Base-by-base conservation (phyloP, 1,140 invertebrate genomes). In the Paralvinella palmiformis region DNA sequence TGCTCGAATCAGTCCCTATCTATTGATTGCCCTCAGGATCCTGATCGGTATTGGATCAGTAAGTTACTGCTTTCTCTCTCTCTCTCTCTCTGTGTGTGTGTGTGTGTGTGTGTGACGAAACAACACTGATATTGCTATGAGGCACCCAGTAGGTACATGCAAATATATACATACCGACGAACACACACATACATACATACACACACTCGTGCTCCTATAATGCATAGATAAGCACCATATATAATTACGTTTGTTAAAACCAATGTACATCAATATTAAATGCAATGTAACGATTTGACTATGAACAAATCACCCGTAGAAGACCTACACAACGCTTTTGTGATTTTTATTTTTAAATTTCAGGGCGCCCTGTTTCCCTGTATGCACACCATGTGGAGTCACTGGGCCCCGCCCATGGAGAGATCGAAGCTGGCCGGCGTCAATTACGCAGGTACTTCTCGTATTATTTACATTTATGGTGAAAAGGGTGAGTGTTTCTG, bases 41-140 rank as follows among this genome's bases (percentile, higher is more conserved):
- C 61, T 80, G 17, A 61, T 77, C 15, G 78, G 78, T n/a, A 63
- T 76, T 33, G 69, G 68, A 7, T 75, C 78, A 55, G 78, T 80
- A 68, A 73, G 76, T 72, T 20, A 15, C 10, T 22, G 10, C 31
- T 3, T 52, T 48, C 2, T 4, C n/a, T n/a, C n/a, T n/a, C n/a
- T n/a, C n/a, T n/a, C n/a, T n/a, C n/a, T n/a, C n/a, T n/a, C n/a
- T n/a, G n/a, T n/a, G n/a, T n/a, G n/a, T n/a, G n/a, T n/a, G n/a
- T n/a, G n/a, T n/a, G n/a, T n/a, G n/a, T n/a, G n/a, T n/a, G n/a
- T n/a, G n/a, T n/a, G n/a, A n/a, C n/a, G n/a, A n/a, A n/a, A n/a
- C n/a, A n/a, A n/a, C n/a, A n/a, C n/a, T n/a, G n/a, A n/a, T n/a
- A n/a, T n/a, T n/a, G n/a, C n/a, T n/a, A n/a, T n/a, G n/a, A n/a